phyloP scores from a whole-genome alignment of 1,140 invertebrate genomes.

The Euwallacea fornicatus region DNA sequence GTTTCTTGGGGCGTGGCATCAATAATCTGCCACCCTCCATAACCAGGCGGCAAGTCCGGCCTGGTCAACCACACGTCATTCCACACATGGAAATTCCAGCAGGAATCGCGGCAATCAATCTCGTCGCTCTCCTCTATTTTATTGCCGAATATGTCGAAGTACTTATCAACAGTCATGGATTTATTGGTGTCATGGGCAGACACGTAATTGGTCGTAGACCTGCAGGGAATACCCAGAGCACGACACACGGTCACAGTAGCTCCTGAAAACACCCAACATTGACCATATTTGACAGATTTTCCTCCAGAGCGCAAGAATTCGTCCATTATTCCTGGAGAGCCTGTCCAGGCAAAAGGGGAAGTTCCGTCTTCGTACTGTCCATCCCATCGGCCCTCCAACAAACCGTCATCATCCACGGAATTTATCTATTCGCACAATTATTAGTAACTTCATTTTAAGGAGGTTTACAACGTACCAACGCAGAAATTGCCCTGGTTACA shows the following conservation, averaged over 20 bases:
- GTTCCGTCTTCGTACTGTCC: slow-evolving; percentile 71
- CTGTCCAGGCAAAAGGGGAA: slow-evolving; percentile 68
- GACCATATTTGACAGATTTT: slow-evolving; percentile 74
- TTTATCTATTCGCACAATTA: slow-evolving; percentile 55
- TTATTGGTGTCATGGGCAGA: slow-evolving; percentile 78
- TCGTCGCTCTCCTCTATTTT: slow-evolving; percentile 64
- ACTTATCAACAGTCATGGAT: slow-evolving; percentile 71
- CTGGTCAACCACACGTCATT: slow-evolving; percentile 82
- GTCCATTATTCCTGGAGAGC: slow-evolving; percentile 69
- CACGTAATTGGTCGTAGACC: slow-evolving; percentile 75
- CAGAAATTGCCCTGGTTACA: slow-evolving; percentile 69
- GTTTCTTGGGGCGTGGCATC: slow-evolving; percentile 78
- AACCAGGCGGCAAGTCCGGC: slow-evolving; percentile 71
- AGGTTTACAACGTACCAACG: slow-evolving; percentile 59
- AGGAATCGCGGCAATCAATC: slow-evolving; percentile 58
- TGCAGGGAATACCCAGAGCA: slow-evolving; percentile 66
- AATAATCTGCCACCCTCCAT: slow-evolving; percentile 79
- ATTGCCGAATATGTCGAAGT: slow-evolving; percentile 64
- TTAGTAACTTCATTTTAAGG: slow-evolving; percentile 2
- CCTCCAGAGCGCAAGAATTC: slow-evolving; percentile 65
- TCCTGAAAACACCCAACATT: slow-evolving; percentile 82
- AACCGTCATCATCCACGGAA: slow-evolving; percentile 66
- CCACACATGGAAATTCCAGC: slow-evolving; percentile 85
- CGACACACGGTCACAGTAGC: slow-evolving; percentile 68
- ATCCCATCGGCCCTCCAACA: slow-evolving; percentile 73